Evolutionary conservation across 1,140 invertebrate species (phyloP).

Genomic region (Tetragnatha versicolor): DNA sequence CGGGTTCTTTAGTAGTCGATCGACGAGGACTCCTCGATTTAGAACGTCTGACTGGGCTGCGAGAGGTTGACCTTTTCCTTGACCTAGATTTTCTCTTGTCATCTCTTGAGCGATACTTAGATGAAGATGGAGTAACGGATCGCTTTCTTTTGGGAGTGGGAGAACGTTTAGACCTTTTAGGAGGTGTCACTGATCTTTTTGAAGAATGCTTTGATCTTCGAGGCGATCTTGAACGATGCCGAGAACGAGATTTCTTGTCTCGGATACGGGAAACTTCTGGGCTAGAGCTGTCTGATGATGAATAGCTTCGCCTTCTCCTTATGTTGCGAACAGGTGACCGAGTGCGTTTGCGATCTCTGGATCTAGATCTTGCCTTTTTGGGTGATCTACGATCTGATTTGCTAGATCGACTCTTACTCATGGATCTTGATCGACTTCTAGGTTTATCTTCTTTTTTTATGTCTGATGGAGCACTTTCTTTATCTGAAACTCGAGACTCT

Average conservation of each 20-base stretch:
- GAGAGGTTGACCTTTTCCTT: conserved; percentile 9
- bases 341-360: conserved; percentile 26
- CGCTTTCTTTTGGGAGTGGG: neutral
- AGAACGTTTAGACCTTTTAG: conserved; percentile 2
- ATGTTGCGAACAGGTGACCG: conserved; percentile 18
- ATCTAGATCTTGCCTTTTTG: conserved; percentile 15
- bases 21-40: conserved; percentile 29
- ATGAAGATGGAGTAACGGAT: neutral
- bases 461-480: neutral
- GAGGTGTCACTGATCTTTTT: conserved; percentile 12
- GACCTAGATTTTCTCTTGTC: conserved; percentile 40
- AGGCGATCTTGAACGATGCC: conserved; percentile 27
- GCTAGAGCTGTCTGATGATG: conserved; percentile 37
- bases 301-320: conserved; percentile 1
- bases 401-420: neutral
- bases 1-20: neutral
- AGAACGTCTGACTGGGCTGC: conserved; percentile 19
- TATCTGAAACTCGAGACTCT: neutral
- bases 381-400: neutral
- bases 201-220: conserved; percentile 11
- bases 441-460: neutral
- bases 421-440: conserved; percentile 29
- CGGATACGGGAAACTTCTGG: conserved; percentile 7
- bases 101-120: neutral
- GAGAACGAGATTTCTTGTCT: conserved; percentile 22